These are phyloP conservation scores for Dasyurus viverrinus DNA, from an alignment of 2,113 vertebrate species.

Conservation along the genomic window DNA sequence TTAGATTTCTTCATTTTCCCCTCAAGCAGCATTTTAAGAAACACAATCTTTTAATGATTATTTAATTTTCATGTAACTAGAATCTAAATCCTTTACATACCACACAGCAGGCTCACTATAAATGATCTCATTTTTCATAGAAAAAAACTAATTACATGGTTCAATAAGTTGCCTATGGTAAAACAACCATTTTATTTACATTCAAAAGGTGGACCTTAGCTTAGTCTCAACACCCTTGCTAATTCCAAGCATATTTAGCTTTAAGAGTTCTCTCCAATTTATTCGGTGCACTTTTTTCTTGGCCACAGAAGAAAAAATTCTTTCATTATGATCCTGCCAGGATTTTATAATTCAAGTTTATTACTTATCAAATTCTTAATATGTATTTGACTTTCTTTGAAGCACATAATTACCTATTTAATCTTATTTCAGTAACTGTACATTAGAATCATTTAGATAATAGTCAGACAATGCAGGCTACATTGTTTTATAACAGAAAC, in stretches of 20 bases:
- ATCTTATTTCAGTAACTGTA: not conserved
- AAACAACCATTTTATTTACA: conserved; percentile 85
- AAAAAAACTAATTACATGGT: conserved; percentile 83
- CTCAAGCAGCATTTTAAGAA: conserved; percentile 75
- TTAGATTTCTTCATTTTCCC: conserved; percentile 65
- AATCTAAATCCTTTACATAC: conserved; percentile 77
- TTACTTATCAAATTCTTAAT: conserved; percentile 28
- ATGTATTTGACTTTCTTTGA: not conserved
- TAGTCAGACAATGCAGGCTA: conserved; percentile 13
- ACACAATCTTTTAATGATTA: conserved; percentile 79
- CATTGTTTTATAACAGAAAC: not conserved
- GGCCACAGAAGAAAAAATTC: conserved; percentile 44
- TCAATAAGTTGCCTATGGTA: conserved; percentile 82
- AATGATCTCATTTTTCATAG: conserved; percentile 80
- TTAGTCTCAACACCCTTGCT: conserved; percentile 67
- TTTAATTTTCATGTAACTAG: conserved; percentile 83
- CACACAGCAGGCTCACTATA: conserved; percentile 74
- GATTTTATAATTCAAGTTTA: conserved; percentile 36
- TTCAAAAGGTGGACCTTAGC: conserved; percentile 79
- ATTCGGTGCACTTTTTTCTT: conserved; percentile 56
- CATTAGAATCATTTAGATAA: not conserved
- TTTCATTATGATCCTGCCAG: not conserved
- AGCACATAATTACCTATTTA: not conserved
- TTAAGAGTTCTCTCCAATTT: conserved; percentile 67
- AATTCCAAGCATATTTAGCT: conserved; percentile 72